Conservation (phyloP, 2,888 invertebrate species). For the Ctenicera cuprea region DNA sequence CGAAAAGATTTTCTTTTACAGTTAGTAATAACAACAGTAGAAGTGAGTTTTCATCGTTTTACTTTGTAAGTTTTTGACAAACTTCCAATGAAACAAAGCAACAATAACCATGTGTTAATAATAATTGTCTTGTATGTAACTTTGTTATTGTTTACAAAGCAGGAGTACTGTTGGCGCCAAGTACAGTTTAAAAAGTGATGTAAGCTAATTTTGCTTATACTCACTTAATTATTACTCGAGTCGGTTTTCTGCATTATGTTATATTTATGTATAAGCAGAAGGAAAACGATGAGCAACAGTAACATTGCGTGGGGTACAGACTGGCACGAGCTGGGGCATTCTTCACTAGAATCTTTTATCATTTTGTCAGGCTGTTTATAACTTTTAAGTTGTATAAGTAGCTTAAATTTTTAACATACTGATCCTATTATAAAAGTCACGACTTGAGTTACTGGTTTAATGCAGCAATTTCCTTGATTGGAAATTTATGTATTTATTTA, state of each 20-base stretch:
- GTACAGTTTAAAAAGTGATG: constrained; percentile 35
- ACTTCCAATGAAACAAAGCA: no score
- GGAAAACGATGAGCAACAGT: constrained; percentile 35
- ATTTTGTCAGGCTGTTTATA: constrained; percentile 54
- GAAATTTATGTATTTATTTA: not conserved
- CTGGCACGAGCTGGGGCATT: constrained; percentile 52
- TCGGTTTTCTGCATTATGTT: constrained; percentile 50
- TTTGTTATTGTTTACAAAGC: no score
- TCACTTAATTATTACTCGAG: constrained; percentile 37
- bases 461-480: not conserved
- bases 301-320: constrained; percentile 48
- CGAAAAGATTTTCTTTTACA: no score
- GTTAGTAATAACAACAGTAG: no score
- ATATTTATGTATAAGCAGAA: constrained; percentile 45
- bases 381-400: constrained; percentile 36
- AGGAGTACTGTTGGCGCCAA: no score
- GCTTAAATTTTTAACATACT: constrained; percentile 33
- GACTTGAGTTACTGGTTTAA: constrained; percentile 1
- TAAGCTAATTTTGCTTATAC: constrained; percentile 40
- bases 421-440: constrained; percentile 16
- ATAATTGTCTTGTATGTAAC: no score
- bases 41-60: no score
- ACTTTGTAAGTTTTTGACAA: no score
- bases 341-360: constrained; percentile 53
- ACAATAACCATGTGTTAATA: no score